Percentiles rank a stretch among this genome's conserved stretches.
These are phyloP conservation scores for Hippolais icterina DNA, from an alignment of 2,113 vertebrate species.

Conservation along the genomic window DNA sequence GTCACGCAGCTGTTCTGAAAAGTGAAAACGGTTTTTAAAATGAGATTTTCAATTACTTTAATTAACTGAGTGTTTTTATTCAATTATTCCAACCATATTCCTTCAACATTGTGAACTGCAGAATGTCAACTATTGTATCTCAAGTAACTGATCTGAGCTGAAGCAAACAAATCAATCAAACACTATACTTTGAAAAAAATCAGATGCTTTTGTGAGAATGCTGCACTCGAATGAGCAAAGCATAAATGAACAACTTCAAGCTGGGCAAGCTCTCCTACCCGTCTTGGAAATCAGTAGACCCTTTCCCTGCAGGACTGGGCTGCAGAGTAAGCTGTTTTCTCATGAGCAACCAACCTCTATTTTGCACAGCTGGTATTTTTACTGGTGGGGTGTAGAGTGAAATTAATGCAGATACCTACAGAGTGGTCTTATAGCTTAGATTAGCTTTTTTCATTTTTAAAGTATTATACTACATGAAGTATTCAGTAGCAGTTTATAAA, in stretches of 20 bases:
- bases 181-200: background rate
- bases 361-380: background rate
- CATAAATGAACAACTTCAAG: background rate
- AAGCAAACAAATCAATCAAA: background rate
- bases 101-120: background rate
- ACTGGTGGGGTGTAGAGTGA: background rate
- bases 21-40: background rate
- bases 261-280: background rate
- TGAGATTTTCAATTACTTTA: background rate
- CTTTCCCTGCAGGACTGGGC: background rate
- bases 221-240: background rate
- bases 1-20: background rate
- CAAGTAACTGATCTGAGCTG: background rate
- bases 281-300: background rate
- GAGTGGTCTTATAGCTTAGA: background rate
- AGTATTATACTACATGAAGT: background rate
- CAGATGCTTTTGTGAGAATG: accelerated
- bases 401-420: background rate
- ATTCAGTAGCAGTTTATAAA: background rate
- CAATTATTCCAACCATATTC: background rate
- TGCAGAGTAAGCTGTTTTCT: background rate
- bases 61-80: background rate
- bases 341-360: background rate
- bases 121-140: background rate
- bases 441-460: background rate